Percentiles rank a stretch among this genome's conserved stretches.
phyloP scores from a whole-genome alignment of 1,140 invertebrate species.

The Drosophila yakuba region DNA sequence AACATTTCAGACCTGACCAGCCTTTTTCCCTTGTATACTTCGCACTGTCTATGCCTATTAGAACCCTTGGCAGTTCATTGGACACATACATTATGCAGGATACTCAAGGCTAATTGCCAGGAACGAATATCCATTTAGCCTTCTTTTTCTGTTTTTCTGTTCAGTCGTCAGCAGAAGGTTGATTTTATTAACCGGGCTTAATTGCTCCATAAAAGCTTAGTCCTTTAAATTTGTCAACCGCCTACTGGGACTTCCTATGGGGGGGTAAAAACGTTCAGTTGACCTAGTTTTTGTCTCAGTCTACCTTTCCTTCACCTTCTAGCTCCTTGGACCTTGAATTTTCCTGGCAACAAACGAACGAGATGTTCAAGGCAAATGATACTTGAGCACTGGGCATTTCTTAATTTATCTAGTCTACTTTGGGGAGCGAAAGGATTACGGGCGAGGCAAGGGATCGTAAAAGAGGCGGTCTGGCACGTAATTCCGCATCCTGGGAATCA shows the following conservation, averaged over 20 bases:
- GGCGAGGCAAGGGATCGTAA: background rate
- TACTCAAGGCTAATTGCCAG: constrained; percentile 29
- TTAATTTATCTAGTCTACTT: constrained; percentile 13
- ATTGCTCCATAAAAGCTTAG: constrained; percentile 52
- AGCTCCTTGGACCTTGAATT: background rate
- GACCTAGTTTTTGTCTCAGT: constrained; percentile 20
- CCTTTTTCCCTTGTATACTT: background rate
- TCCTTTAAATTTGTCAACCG: constrained; percentile 34
- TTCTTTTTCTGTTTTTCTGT: background rate
- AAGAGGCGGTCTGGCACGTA: constrained; percentile 21
- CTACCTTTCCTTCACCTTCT: background rate
- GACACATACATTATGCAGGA: constrained; percentile 32
- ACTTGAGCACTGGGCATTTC: constrained; percentile 8
- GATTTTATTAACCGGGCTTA: constrained; percentile 49
- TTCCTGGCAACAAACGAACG: background rate
- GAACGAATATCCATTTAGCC: constrained; percentile 9
- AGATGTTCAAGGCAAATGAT: constrained; percentile 7
- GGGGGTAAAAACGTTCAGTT: constrained; percentile 14
- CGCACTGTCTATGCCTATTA: constrained; percentile 22
- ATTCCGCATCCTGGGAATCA: constrained; percentile 25
- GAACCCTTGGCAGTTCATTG: constrained; percentile 31
- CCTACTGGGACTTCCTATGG: background rate
- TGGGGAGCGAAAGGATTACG: constrained; percentile 25
- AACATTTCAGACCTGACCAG: background rate
- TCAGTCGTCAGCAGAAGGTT: constrained; percentile 24